Percentiles rank a stretch among this genome's conserved stretches.
Conservation (phyloP, 2,888 invertebrate species). For the Caenorhabditis wallacei region DNA sequence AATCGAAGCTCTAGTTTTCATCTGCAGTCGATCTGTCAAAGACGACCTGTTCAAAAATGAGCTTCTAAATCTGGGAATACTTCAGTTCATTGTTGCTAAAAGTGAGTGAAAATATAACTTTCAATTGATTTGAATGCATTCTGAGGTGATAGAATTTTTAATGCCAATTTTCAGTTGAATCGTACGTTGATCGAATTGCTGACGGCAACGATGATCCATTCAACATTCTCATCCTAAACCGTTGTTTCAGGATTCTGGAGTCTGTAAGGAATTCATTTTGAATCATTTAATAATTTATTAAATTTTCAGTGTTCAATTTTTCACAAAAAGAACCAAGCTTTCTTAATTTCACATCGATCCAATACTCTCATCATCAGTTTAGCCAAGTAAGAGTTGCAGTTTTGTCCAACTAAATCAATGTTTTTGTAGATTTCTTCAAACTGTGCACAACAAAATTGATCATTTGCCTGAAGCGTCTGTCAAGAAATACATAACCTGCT, state of each 20-base stretch:
- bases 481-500: slow-evolving; percentile 64
- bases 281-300: neutral
- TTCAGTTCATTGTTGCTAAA: slow-evolving; percentile 78
- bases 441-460: slow-evolving; percentile 42
- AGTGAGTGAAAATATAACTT: slow-evolving; percentile 57
- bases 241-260: slow-evolving; percentile 79
- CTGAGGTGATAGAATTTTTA: no score
- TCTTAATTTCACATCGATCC: slow-evolving; percentile 76
- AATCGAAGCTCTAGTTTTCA: slow-evolving; percentile 78
- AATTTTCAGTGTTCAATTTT: slow-evolving; percentile 71
- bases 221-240: slow-evolving; percentile 71
- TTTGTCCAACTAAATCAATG: neutral
- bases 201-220: slow-evolving; percentile 20
- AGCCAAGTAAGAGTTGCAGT: slow-evolving; percentile 65
- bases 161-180: slow-evolving; percentile 68
- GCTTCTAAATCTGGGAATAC: slow-evolving; percentile 75
- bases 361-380: slow-evolving; percentile 71
- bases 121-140: no score
- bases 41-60: slow-evolving; percentile 76
- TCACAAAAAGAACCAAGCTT: slow-evolving; percentile 80
- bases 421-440: slow-evolving; percentile 55
- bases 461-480: slow-evolving; percentile 42
- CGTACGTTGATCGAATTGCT: slow-evolving; percentile 42
- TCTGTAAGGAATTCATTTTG: slow-evolving; percentile 48
- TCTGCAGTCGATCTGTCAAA: slow-evolving; percentile 64